Percentiles rank a stretch among this genome's conserved stretches.
phyloP scores from a whole-genome alignment of 1,140 invertebrate genomes.

The Megalopta genalis region DNA sequence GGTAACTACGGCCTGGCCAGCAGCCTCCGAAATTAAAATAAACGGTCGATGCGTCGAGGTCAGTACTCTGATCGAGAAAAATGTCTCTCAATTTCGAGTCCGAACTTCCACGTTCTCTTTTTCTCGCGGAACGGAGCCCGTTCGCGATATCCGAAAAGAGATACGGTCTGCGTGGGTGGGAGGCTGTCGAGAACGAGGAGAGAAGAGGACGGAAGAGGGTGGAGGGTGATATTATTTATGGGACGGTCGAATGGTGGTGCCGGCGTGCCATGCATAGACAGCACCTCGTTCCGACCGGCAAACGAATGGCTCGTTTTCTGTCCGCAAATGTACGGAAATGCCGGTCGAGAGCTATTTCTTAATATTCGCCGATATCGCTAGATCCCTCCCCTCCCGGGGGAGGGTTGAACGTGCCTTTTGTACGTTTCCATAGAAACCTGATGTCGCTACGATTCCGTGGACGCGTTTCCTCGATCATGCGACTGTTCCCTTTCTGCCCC shows the following conservation, averaged over 20 bases:
- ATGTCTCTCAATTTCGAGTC: constrained; percentile 20
- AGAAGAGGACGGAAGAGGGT: constrained; percentile 17
- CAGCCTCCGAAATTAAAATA: neutral
- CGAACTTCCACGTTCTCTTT: constrained; percentile 15
- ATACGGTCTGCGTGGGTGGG: constrained; percentile 20
- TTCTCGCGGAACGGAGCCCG: constrained; percentile 18
- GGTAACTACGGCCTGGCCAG: too few species aligned
- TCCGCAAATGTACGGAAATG: constrained; percentile 74
- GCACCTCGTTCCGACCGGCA: constrained; percentile 69
- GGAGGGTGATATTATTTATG: constrained; percentile 73
- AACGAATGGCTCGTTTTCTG: constrained; percentile 73
- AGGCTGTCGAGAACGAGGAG: constrained; percentile 42
- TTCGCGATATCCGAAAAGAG: constrained; percentile 28
- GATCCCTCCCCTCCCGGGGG: constrained; percentile 47
- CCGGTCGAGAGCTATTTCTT: constrained; percentile 74
- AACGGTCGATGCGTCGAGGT: neutral
- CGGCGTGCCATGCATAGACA: constrained; percentile 78
- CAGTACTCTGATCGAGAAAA: neutral
- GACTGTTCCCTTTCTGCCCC: neutral
- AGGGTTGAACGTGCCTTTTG: constrained; percentile 59
- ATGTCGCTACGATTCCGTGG: constrained; percentile 24
- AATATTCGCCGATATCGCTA: constrained; percentile 74
- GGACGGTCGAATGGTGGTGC: constrained; percentile 67
- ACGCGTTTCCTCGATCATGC: neutral
- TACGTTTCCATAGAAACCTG: constrained; percentile 74